These are phyloP conservation scores for Cloeon dipterum DNA, from an alignment of 2,888 invertebrate genomes.

Conservation along the genomic window DNA sequence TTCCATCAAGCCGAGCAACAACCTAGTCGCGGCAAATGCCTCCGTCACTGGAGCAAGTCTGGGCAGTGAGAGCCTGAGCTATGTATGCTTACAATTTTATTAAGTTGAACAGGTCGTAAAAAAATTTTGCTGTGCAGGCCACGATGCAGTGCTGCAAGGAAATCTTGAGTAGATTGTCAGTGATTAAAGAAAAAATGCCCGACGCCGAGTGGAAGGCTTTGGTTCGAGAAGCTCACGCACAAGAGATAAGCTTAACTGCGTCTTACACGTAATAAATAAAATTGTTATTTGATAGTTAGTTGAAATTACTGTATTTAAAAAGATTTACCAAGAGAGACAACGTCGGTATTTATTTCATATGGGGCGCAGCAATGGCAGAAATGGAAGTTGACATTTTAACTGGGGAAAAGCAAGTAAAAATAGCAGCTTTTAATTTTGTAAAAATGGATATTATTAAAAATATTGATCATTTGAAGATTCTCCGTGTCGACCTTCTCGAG, in stretches of 20 bases:
- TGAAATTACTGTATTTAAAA: no score
- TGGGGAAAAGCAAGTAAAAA: constrained; percentile 32
- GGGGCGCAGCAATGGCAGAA: constrained; percentile 38
- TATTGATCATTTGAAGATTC: constrained; percentile 17
- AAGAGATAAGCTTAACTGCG: constrained; percentile 33
- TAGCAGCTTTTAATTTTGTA: no score
- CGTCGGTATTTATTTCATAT: constrained; percentile 34
- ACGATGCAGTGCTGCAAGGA: background rate
- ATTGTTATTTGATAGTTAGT: no score
- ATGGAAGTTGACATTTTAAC: constrained; percentile 57
- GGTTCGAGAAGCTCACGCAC: constrained; percentile 24
- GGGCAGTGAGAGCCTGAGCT: constrained; percentile 37
- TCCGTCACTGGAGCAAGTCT: constrained; percentile 43
- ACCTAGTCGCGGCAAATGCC: constrained; percentile 38
- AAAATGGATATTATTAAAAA: no score
- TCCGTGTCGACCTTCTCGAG: constrained; percentile 45
- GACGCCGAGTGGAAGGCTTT: constrained; percentile 15
- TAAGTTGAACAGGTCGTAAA: no score
- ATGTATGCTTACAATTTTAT: no score
- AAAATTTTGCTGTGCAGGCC: background rate
- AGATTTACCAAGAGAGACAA: constrained; percentile 21
- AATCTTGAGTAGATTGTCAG: background rate
- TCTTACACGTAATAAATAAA: constrained; percentile 26
- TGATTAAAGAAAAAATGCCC: background rate
- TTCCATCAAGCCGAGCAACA: constrained; percentile 38